These are phyloP conservation scores for Zaprionus bogoriensis DNA, from an alignment of 2,888 invertebrate species.

Conservation along the genomic window DNA sequence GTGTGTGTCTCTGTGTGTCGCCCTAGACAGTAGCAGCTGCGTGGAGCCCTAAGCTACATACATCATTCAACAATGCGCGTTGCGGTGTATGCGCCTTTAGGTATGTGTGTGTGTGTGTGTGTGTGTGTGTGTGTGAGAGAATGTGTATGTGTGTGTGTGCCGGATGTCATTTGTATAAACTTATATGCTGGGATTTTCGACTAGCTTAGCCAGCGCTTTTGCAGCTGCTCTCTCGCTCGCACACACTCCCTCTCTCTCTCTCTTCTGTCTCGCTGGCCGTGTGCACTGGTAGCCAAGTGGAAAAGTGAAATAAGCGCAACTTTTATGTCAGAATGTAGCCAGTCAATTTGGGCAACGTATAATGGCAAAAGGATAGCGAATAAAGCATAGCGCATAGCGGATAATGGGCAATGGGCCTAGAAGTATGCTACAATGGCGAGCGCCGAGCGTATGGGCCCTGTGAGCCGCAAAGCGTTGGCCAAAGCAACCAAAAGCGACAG, in stretches of 20 bases:
- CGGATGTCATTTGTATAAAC: conserved; percentile 74
- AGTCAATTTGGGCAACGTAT: conserved; percentile 51
- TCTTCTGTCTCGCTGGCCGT: conserved; percentile 3
- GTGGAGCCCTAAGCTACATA: conserved; percentile 52
- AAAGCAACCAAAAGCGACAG: too few species aligned
- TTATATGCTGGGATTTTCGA: conserved; percentile 56
- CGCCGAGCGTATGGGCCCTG: too few species aligned
- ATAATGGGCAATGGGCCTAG: conserved; percentile 18
- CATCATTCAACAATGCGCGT: conserved; percentile 64
- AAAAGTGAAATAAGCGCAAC: conserved; percentile 67
- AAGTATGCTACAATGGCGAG: conserved; percentile 15
- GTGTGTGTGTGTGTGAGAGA: not conserved
- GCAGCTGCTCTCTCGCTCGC: not conserved
- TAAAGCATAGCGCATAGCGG: conserved; percentile 10
- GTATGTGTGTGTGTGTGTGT: conserved; percentile 1
- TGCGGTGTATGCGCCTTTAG: not conserved
- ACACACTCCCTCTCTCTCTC: not conserved
- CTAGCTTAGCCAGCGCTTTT: conserved; percentile 26
- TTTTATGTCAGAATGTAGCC: conserved; percentile 40
- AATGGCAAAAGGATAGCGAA: conserved; percentile 26
- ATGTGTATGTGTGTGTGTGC: conserved; percentile 7
- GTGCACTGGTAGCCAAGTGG: conserved; percentile 53
- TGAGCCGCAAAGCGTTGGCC: not conserved
- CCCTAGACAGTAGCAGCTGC: conserved; percentile 25
- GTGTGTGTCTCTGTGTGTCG: conserved; percentile 1